These are phyloP conservation scores for Nephrotoma flavescens DNA, from an alignment of 2,888 invertebrate genomes.

Conservation along the genomic window DNA sequence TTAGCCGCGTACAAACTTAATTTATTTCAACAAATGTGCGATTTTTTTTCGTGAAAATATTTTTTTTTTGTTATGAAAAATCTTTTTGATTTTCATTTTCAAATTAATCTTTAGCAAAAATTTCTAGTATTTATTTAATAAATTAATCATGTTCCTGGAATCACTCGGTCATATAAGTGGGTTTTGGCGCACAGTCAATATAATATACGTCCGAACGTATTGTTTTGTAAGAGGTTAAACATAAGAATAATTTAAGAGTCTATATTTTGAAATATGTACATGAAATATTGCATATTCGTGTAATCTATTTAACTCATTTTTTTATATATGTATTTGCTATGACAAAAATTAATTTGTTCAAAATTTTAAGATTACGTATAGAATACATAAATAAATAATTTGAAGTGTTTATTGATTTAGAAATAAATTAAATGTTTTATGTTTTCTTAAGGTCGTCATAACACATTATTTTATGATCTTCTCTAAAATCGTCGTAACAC, in stretches of 20 bases:
- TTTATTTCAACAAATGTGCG: background rate
- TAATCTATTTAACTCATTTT: background rate
- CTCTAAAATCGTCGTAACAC: background rate
- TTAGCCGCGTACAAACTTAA: background rate
- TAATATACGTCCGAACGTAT: background rate
- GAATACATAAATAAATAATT: background rate
- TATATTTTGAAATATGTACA: background rate
- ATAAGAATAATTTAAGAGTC: background rate
- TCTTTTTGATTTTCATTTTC: background rate
- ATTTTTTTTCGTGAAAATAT: background rate
- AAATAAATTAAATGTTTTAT: background rate
- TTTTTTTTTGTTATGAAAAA: background rate
- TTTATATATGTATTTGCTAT: background rate
- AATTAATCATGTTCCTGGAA: background rate
- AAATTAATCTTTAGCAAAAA: background rate
- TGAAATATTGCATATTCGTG: background rate
- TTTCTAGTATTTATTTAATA: background rate
- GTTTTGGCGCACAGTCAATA: background rate
- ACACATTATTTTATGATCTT: background rate
- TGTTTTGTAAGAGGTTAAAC: background rate
- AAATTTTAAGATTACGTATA: background rate
- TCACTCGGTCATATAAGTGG: background rate
- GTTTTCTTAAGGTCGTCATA: background rate
- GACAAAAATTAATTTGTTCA: background rate
- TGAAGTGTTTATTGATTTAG: background rate